Evolutionary conservation across 2,113 vertebrate species (phyloP).

Genomic region (Oreocharis arfaki): DNA sequence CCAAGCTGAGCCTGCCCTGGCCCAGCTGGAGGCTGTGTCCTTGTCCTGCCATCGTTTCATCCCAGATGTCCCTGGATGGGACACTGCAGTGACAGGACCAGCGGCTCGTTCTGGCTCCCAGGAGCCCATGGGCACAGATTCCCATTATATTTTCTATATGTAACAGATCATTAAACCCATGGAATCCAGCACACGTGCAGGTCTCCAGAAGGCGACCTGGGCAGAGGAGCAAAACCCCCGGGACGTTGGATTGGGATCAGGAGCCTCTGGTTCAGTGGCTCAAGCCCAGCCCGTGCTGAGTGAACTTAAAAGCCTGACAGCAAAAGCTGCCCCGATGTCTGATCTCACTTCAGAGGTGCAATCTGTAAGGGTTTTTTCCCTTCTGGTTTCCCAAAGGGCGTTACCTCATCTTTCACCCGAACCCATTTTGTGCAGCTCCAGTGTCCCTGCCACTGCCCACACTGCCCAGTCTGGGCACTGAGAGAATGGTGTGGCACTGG

Average conservation of each 20-base stretch:
- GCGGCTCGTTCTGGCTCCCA: not conserved
- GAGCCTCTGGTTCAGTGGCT: not conserved
- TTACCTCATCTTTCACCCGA: not conserved
- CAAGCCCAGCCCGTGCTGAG: fast-evolving
- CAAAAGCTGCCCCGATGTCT: not conserved
- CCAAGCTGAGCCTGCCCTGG: not conserved
- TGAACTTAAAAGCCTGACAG: not conserved
- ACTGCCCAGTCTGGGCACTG: not conserved
- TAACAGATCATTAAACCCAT: not conserved
- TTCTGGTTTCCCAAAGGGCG: not conserved
- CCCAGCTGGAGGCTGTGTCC: not conserved
- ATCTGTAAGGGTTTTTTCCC: not conserved
- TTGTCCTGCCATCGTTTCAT: not conserved
- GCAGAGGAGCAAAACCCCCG: not conserved
- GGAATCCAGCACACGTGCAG: fast-evolving
- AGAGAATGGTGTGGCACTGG: not conserved
- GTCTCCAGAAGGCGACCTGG: not conserved
- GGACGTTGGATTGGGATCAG: not conserved
- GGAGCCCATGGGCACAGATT: not conserved
- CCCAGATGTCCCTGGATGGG: not conserved
- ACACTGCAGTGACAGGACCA: not conserved
- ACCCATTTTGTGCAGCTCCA: not conserved
- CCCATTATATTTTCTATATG: fast-evolving
- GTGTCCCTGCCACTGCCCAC: not conserved
- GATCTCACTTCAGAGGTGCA: not conserved